Base-by-base conservation (phyloP, 2,888 invertebrate genomes). In the Nymphalis c-album region DNA sequence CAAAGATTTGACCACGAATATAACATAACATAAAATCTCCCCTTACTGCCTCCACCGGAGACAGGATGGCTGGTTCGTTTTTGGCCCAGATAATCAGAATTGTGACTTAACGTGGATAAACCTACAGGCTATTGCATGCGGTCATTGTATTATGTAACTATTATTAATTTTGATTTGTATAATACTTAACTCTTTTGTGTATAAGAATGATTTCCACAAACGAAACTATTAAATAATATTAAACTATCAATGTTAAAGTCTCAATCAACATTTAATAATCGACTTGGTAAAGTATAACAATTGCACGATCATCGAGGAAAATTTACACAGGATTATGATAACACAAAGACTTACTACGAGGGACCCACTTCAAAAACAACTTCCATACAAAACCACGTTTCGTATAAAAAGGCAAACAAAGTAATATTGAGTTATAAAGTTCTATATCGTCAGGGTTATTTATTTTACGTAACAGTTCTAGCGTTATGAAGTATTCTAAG, bases 341-440 rank as follows among this genome's bases (percentile, higher is more conserved):
- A 50, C 57, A 64, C 64, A 64, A 68, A 68, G 48, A 60, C 55
- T 60, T 68, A 57, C 48, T 46, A 18, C 68, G 55, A 64, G 64
- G 60, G 55, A 40, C 51, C 64, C 26, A 60, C 68, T 64, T 68
- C 63, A 64, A 68, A 67, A 64, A 45, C 47, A 64, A 64, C 60
- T 64, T 62, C 60, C 31, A 55, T 68, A 64, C 68, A 68, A 68
- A 64, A 59, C 67, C 51, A 58, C 50, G 63, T 31, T 63, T 47
- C 48, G 48, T 64, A 68, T 50, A 68, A 68, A 67, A 64, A 68
- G 60, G 55, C 60, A 64, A 64, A 68, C 63, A 64, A 60, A 68
- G 50, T 60, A 60, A 57, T 64, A 68, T 68, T 68, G 60, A 68
- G 64, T 68, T 64, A 64, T 64, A 55, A 68, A 68, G 60, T 68